A percentile compares a stretch with the other conserved stretches of the same genome.
phyloP scores from a whole-genome alignment of 2,888 invertebrate genomes.

The Hydrotaea cyrtoneurina region DNA sequence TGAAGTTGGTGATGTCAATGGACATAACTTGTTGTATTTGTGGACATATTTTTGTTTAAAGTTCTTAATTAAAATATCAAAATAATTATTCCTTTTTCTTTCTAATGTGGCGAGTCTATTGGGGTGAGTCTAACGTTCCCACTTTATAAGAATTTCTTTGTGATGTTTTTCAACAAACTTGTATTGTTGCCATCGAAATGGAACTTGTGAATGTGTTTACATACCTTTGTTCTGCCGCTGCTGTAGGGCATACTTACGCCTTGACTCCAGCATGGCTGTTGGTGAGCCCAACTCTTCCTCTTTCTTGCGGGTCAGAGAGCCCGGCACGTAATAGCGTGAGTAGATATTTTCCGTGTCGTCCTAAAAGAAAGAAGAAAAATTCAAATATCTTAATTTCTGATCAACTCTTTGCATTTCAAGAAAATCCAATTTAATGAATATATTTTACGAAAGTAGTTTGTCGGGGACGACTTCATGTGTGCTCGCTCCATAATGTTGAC shows the following conservation, averaged over 20 bases:
- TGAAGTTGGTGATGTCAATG: no score
- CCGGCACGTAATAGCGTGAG: slow-evolving; percentile 76
- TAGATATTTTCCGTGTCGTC: slow-evolving; percentile 74
- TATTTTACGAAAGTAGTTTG: slow-evolving; percentile 42
- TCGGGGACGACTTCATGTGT: slow-evolving; percentile 21
- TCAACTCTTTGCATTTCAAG: slow-evolving; percentile 6
- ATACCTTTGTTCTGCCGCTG: slow-evolving; percentile 76
- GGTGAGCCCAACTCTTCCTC: slow-evolving; percentile 76
- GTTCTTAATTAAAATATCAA: no score
- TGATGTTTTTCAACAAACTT: no score
- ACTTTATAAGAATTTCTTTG: no score
- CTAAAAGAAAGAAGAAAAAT: slow-evolving; percentile 66
- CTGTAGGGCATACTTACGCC: slow-evolving; percentile 73
- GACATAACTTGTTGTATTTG: no score
- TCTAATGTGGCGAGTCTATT: no score
- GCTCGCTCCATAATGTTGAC: slow-evolving; percentile 45
- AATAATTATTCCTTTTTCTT: no score
- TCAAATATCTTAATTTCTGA: background rate
- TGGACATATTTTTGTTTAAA: no score
- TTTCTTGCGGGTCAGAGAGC: slow-evolving; percentile 76
- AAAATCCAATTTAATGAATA: slow-evolving; percentile 45
- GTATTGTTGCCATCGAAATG: no score
- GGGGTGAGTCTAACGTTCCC: no score
- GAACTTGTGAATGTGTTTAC: no score
- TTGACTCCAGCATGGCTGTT: slow-evolving; percentile 75